Conservation (phyloP, 2,113 vertebrate genomes). For the Camarhynchus parvulus region DNA sequence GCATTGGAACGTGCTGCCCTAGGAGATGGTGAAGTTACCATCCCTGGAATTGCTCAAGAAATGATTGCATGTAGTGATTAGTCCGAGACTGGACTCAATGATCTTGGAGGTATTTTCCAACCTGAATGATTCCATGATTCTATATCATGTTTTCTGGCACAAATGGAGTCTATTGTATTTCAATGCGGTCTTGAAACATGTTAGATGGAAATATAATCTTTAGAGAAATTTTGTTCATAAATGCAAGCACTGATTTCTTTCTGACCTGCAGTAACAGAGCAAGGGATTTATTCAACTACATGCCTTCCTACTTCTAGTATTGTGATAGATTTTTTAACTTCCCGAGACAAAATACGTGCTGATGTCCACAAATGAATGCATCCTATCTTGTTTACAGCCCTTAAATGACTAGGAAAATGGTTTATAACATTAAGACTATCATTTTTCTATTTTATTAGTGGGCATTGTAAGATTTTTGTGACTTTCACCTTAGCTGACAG, state of each 20-base stretch:
- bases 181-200: neutral
- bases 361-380: neutral
- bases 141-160: neutral
- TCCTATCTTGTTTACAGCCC: neutral
- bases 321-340: neutral
- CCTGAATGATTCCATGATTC: neutral
- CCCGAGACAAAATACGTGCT: neutral
- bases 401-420: neutral
- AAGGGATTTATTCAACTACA: neutral
- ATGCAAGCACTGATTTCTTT: neutral
- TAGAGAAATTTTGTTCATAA: neutral
- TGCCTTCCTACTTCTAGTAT: neutral
- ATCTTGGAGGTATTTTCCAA: neutral
- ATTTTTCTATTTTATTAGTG: constrained; percentile 27
- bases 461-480: neutral
- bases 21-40: neutral
- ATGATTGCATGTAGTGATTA: no score
- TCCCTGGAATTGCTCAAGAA: neutral
- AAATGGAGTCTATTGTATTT: neutral
- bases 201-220: neutral
- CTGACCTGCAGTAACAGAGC: neutral
- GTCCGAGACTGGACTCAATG: neutral
- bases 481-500: neutral
- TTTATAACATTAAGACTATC: neutral
- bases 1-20: rapidly evolving